phyloP scores from a whole-genome alignment of 2,888 invertebrate genomes.

The Tenthredo scrophulariae region DNA sequence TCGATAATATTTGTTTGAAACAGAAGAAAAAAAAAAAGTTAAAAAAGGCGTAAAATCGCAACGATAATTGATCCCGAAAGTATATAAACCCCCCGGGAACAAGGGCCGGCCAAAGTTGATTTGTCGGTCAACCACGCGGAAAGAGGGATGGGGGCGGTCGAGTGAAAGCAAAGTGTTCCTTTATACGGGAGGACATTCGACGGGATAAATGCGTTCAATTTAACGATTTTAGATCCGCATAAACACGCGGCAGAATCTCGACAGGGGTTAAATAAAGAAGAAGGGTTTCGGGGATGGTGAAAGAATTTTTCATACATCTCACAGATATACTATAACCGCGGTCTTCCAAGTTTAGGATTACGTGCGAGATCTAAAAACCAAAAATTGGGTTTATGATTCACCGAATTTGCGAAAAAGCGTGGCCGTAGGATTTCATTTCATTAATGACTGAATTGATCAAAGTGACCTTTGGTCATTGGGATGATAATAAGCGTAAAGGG shows the following conservation, averaged over 20 bases:
- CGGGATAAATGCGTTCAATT: slow-evolving; percentile 16
- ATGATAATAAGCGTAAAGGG: slow-evolving; percentile 35
- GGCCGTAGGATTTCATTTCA: slow-evolving; percentile 18
- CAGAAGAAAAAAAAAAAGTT: background rate
- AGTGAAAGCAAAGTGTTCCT: slow-evolving; percentile 14
- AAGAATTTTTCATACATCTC: background rate
- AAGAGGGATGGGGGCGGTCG: background rate
- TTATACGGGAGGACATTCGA: slow-evolving; percentile 7
- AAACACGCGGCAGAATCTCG: background rate
- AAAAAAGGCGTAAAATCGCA: background rate
- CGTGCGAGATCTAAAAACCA: background rate
- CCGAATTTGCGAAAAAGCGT: background rate
- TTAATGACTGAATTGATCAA: slow-evolving; percentile 37
- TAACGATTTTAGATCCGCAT: slow-evolving; percentile 10
- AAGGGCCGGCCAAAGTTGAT: background rate
- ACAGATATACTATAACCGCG: background rate
- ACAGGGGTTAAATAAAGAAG: background rate
- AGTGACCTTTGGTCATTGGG: slow-evolving; percentile 41
- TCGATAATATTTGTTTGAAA: background rate
- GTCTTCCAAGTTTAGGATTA: background rate
- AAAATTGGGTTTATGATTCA: background rate
- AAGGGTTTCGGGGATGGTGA: background rate
- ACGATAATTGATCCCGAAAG: slow-evolving; percentile 8
- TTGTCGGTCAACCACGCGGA: slow-evolving; percentile 3
- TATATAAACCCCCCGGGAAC: background rate